These are phyloP conservation scores for Ectropis grisescens DNA, from an alignment of 1,140 invertebrate species.

Conservation along the genomic window DNA sequence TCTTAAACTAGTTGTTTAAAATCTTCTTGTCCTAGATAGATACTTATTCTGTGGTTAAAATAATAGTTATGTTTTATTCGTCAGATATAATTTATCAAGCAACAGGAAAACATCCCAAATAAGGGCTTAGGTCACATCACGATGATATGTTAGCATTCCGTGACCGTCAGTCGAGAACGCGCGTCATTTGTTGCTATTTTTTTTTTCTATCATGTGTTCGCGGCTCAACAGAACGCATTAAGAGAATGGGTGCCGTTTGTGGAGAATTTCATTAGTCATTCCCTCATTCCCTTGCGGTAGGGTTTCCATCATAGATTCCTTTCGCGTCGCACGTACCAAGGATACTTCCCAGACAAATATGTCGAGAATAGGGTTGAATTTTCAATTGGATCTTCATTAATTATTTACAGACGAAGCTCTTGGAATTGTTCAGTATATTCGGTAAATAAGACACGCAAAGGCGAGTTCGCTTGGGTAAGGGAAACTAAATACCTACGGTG, in stretches of 20 bases:
- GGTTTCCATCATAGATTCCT: conserved; percentile 22
- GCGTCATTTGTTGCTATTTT: conserved; percentile 13
- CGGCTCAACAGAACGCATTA: conserved; percentile 14
- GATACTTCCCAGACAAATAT: conserved; percentile 16
- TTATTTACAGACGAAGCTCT: conserved; percentile 12
- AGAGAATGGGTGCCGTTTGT: conserved; percentile 17
- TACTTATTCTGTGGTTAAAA: no score
- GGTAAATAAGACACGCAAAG: conserved; percentile 8
- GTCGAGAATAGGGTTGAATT: conserved; percentile 16
- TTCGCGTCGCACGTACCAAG: conserved; percentile 17
- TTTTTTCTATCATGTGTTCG: conserved; percentile 6
- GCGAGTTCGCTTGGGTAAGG: background rate
- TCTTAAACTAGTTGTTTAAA: no score
- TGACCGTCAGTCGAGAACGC: conserved; percentile 2
- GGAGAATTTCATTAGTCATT: conserved; percentile 26
- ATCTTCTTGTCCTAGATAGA: no score
- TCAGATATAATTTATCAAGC: no score
- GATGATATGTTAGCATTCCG: no score
- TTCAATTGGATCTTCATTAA: conserved; percentile 20
- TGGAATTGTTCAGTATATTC: conserved; percentile 9
- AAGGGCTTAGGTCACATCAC: no score
- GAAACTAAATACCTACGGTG: no score
- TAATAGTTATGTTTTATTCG: no score
- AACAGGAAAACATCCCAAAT: no score
- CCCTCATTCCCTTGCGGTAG: conserved; percentile 15